Evolutionary conservation across 2,113 vertebrate species (phyloP).

Genomic region (Callospermophilus lateralis): DNA sequence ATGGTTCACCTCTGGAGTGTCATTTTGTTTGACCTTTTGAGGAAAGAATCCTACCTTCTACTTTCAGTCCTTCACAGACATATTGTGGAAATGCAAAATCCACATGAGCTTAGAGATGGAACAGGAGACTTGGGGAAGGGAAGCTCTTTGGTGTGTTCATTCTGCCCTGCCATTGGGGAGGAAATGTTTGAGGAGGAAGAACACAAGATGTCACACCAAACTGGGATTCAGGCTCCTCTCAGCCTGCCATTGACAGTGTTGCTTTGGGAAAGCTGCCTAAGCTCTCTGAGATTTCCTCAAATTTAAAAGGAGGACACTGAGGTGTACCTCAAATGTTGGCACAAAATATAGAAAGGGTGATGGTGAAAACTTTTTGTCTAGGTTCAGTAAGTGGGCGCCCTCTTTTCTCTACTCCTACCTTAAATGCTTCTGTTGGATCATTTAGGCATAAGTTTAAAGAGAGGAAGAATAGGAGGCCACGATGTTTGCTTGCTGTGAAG

Average conservation of each 20-base stretch:
- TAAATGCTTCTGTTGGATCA: neutral
- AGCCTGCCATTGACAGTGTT: neutral
- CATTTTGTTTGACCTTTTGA: neutral
- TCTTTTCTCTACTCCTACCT: neutral
- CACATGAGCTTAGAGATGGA: neutral
- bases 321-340: neutral
- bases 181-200: neutral
- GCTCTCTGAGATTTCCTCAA: neutral
- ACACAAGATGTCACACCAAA: neutral
- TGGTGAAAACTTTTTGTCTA: neutral
- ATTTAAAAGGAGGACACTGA: neutral
- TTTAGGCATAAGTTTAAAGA: neutral
- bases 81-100: constrained; percentile 10
- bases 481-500: no score
- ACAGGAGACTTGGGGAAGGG: neutral
- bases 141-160: neutral
- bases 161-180: neutral
- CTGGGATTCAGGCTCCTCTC: neutral
- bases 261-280: neutral
- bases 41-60: neutral
- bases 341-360: neutral
- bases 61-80: neutral
- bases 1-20: neutral
- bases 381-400: neutral
- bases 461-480: neutral